phyloP scores from a whole-genome alignment of 2,888 invertebrate species.

The Choreutis nemorana region DNA sequence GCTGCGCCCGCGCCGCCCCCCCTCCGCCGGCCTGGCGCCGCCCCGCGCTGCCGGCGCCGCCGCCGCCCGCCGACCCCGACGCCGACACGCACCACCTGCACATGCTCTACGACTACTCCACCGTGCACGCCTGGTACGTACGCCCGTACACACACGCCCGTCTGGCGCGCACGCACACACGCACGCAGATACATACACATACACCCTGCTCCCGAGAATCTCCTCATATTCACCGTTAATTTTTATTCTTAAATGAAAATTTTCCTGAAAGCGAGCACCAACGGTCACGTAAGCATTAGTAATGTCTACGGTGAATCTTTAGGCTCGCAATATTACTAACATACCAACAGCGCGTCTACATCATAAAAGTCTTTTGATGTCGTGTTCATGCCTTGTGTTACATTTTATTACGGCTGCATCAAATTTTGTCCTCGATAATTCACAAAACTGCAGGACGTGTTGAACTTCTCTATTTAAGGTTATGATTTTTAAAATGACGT shows the following conservation, averaged over 20 bases:
- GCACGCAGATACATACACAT: not conserved
- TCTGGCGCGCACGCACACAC: constrained; percentile 1
- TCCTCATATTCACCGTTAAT: too few species aligned
- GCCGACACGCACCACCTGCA: constrained; percentile 84
- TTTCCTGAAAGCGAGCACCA: too few species aligned
- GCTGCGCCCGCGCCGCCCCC: constrained; percentile 54
- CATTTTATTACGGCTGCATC: too few species aligned
- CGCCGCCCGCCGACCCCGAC: constrained; percentile 79
- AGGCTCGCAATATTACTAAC: constrained; percentile 36
- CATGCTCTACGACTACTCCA: constrained; percentile 88
- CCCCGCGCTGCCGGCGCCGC: constrained; percentile 79
- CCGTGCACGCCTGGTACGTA: constrained; percentile 82
- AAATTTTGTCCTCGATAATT: not conserved
- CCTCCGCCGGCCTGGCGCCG: constrained; percentile 61
- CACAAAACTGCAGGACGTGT: not conserved
- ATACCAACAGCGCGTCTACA: constrained; percentile 32
- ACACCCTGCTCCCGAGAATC: too few species aligned
- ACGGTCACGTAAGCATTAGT: constrained; percentile 20
- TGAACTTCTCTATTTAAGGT: too few species aligned
- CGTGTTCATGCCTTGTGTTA: constrained; percentile 33
- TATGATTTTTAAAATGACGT: too few species aligned
- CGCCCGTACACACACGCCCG: constrained; percentile 1
- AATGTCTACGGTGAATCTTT: constrained; percentile 23
- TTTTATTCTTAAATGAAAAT: too few species aligned
- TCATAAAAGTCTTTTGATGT: constrained; percentile 19